Evolutionary conservation across 1,140 invertebrate genomes (phyloP).

Genomic region (Drosophila sturtevanti): DNA sequence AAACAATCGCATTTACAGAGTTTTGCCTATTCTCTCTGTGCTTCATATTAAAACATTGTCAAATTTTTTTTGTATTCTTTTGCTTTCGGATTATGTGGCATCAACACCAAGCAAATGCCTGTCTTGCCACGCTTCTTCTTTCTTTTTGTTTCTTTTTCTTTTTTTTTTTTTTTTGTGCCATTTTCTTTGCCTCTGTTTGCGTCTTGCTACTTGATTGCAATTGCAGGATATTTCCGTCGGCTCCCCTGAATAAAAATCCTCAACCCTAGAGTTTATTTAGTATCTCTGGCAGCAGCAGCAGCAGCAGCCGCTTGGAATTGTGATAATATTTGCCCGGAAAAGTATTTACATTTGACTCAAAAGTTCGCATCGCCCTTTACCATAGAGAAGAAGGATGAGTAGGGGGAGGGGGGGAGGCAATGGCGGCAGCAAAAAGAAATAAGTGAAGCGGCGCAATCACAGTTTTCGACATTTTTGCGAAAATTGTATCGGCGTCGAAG

Average conservation of each 20-base stretch:
- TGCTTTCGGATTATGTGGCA: constrained; percentile 24
- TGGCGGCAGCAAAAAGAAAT: not conserved
- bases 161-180: not conserved
- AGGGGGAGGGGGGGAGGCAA: not conserved
- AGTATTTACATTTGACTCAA: constrained; percentile 78
- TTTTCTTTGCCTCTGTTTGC: not conserved
- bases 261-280: constrained; percentile 58
- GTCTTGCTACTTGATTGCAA: constrained; percentile 37
- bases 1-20: not conserved
- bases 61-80: not conserved
- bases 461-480: constrained; percentile 76
- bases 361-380: constrained; percentile 45
- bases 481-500: constrained; percentile 78
- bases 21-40: not conserved
- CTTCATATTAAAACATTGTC: constrained; percentile 1
- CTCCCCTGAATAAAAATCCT: constrained; percentile 17
- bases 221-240: constrained; percentile 45
- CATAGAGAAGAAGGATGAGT: not conserved
- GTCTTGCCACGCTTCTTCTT: not conserved
- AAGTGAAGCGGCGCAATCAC: constrained; percentile 56
- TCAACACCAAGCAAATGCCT: not conserved
- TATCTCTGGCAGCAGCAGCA: constrained; percentile 52
- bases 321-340: constrained; percentile 73
- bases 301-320: constrained; percentile 64
- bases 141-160: not conserved